Evolutionary conservation across 2,797 vertebrate genomes (phyloP), one percentile per base, ranked within the genome.

Genomic region (Eptatretus atami): DNA sequence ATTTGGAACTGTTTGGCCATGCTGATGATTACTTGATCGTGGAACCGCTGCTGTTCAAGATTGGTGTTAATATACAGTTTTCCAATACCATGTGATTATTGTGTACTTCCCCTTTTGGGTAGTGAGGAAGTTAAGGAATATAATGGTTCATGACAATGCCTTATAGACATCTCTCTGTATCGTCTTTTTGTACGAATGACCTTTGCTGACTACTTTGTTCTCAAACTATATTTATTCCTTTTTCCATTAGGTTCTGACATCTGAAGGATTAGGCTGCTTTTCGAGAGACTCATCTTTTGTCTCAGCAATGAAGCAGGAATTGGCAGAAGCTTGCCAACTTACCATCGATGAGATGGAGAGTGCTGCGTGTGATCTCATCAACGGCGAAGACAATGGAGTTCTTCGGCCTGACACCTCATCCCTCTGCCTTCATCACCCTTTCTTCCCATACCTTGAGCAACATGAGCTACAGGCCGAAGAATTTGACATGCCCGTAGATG

Each of bases 331-430:
- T 1, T 98, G 88, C 69, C 84, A 96, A 74, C 83, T 96, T 78
- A 98, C 92, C n/a, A 94, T 98, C 65, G 90, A 98, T 0, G 92
- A 98, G 76, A 98, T 98, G 92, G 92, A 98, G 74, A 98, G 92
- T 10, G 92, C 92, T 9, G 92, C 90, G 66, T 96, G 87, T 73
- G 83, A 82, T 69, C 79, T 96, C 70, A 79, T 99, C 69, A 94
- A 82, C 1, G 83, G 84, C 63, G 79, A 77, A 13, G 74, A 83
- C 24, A 24, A 61, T 3, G 57, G 57, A 10, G 31, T 44, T 44
- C 31, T 44, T 44, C 31, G 31, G 3, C 57, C n/a, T 3, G 57
- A 61, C 57, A 25, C n/a, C 57, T n/a, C 57, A n/a, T 9, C 31
- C 31, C 31, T 24, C 57, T 12, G n/a, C 9, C n/a, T n/a, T 61